Evolutionary conservation across 2,797 vertebrate species (phyloP).

Genomic region (Tamandua tetradactyla): DNA sequence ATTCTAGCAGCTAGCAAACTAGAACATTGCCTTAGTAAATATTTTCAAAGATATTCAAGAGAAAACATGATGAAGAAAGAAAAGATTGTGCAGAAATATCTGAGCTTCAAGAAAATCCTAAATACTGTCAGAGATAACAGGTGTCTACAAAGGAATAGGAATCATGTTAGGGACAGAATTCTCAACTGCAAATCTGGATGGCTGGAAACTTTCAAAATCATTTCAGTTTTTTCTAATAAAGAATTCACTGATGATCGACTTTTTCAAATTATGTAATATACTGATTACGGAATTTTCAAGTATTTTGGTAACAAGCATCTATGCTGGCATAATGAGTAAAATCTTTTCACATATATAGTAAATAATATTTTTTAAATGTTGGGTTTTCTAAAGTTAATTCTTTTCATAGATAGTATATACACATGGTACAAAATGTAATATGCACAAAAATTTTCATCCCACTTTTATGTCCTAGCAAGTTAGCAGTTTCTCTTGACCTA

Average conservation of each 20-base stretch:
- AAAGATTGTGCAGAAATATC: background rate
- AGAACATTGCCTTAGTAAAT: background rate
- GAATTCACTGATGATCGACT: background rate
- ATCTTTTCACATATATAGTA: background rate
- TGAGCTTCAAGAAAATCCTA: constrained; percentile 13
- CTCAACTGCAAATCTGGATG: background rate
- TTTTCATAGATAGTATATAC: background rate
- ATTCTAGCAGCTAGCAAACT: no score
- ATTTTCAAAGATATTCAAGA: constrained; percentile 5
- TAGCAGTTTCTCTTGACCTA: background rate
- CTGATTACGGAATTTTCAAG: background rate
- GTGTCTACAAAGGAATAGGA: background rate
- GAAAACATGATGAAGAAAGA: constrained; percentile 3
- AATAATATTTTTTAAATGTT: background rate
- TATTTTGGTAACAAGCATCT: background rate
- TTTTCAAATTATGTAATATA: constrained; percentile 37
- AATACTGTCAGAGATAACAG: background rate
- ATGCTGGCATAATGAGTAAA: background rate
- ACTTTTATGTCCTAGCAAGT: background rate
- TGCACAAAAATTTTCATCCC: background rate
- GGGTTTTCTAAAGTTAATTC: background rate
- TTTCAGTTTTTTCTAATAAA: background rate
- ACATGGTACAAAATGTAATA: background rate
- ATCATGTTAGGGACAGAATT: constrained; percentile 5
- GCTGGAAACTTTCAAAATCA: background rate